Conservation (phyloP, 2,113 vertebrate genomes). For the Mugil cephalus region DNA sequence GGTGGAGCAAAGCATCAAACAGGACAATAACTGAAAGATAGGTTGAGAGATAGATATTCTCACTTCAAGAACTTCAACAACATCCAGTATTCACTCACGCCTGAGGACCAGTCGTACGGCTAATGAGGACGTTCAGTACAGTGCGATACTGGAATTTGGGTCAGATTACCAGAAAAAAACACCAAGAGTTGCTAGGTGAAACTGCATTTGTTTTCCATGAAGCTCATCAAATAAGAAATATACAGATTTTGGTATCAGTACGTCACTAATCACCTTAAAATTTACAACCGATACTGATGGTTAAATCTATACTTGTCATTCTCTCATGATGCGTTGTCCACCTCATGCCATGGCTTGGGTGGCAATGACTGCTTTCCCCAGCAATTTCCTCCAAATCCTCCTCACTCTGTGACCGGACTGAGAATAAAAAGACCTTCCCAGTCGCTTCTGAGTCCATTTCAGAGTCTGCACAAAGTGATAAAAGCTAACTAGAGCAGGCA, state of each 20-base stretch:
- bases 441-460: slow-evolving; percentile 1
- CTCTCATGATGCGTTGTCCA: slow-evolving; percentile 1
- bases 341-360: not conserved
- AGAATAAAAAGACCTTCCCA: slow-evolving; percentile 17
- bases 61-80: not conserved
- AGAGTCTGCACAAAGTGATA: slow-evolving; percentile 35
- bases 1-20: not conserved
- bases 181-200: slow-evolving; percentile 6
- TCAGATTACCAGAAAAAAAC: slow-evolving; percentile 11
- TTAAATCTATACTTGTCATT: not conserved
- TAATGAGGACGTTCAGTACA: slow-evolving; percentile 39
- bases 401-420: slow-evolving; percentile 12
- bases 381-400: slow-evolving; percentile 9
- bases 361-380: not conserved
- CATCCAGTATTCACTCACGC: slow-evolving; percentile 3
- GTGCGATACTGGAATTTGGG: slow-evolving; percentile 29
- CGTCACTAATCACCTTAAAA: slow-evolving; percentile 25
- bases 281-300: no score
- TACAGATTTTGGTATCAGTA: not conserved
- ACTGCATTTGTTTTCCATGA: slow-evolving; percentile 13
- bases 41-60: not conserved
- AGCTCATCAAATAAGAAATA: slow-evolving; percentile 57
- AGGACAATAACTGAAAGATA: not conserved
- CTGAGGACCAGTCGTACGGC: slow-evolving; percentile 46
- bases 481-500: slow-evolving; percentile 37